phyloP scores from a whole-genome alignment of 2,888 invertebrate species.

The Mythimna lalbum region DNA sequence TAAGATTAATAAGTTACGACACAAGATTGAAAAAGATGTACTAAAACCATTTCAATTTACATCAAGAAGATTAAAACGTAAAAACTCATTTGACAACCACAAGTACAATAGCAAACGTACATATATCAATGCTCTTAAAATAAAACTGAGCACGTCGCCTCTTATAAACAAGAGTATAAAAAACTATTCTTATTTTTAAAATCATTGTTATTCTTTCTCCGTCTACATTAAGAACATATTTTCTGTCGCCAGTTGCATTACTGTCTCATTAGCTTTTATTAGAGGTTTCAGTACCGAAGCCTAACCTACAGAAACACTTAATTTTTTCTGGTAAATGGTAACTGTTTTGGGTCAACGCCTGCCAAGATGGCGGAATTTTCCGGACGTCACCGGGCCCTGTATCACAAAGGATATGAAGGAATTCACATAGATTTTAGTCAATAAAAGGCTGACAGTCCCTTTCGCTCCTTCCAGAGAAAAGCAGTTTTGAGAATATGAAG shows the following conservation, averaged over 20 bases:
- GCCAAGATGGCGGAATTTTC: too few relatives aligned
- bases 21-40: not conserved
- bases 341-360: not conserved
- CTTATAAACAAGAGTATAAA: conserved; percentile 17
- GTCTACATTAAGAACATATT: conserved; percentile 21
- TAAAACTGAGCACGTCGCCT: conserved; percentile 33
- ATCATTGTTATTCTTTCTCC: conserved; percentile 50
- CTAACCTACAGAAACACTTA: not conserved
- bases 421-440: not conserved
- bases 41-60: not conserved
- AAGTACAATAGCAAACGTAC: conserved; percentile 1
- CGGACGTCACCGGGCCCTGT: too few relatives aligned
- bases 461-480: too few relatives aligned
- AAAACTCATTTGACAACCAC: conserved; percentile 30
- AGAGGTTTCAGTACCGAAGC: not conserved
- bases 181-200: conserved; percentile 38
- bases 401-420: too few relatives aligned
- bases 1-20: not conserved
- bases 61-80: conserved; percentile 2
- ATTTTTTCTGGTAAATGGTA: too few relatives aligned
- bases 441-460: too few relatives aligned
- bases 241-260: conserved; percentile 35
- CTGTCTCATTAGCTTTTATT: not conserved
- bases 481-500: too few relatives aligned
- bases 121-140: conserved; percentile 33